Percentiles rank a stretch among this genome's conserved stretches.
phyloP scores from a whole-genome alignment of 2,888 invertebrate genomes.

The Phengaris arion region DNA sequence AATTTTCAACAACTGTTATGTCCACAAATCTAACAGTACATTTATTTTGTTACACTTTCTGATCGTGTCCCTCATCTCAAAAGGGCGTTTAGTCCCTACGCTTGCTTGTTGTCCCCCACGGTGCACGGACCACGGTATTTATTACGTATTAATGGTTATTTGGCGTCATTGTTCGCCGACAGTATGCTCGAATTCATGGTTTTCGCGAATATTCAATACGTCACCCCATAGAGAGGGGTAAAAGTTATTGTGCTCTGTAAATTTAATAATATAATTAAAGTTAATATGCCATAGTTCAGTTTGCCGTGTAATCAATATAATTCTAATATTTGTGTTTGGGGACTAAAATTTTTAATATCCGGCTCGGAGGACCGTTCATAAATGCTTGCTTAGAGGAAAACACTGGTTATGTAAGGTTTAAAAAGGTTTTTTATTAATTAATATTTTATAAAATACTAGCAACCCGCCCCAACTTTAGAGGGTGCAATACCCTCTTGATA shows the following conservation, averaged over 20 bases:
- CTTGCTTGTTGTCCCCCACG: slow-evolving; percentile 76
- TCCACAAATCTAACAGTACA: neutral
- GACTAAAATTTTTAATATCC: neutral
- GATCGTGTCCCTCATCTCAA: slow-evolving; percentile 39
- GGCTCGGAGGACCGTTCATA: neutral
- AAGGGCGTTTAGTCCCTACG: slow-evolving; percentile 60
- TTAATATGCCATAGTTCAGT: slow-evolving; percentile 31
- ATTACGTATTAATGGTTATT: slow-evolving; percentile 81
- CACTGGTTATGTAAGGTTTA: neutral
- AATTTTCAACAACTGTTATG: too few relatives aligned
- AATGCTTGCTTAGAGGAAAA: neutral
- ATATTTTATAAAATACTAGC: too few relatives aligned
- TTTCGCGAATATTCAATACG: slow-evolving; percentile 66
- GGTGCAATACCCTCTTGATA: too few relatives aligned
- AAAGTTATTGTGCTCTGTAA: slow-evolving; percentile 54
- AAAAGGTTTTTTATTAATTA: too few relatives aligned
- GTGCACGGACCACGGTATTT: slow-evolving; percentile 75
- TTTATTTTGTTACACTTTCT: slow-evolving; percentile 4
- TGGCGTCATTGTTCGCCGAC: slow-evolving; percentile 77
- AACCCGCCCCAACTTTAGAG: too few relatives aligned
- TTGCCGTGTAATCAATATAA: slow-evolving; percentile 7
- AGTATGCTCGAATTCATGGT: slow-evolving; percentile 78
- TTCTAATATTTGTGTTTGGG: slow-evolving; percentile 30
- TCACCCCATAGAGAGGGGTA: slow-evolving; percentile 53
- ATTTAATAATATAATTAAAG: slow-evolving; percentile 57